These are phyloP conservation scores for Troides oblongomaculatus DNA, from an alignment of 2,888 invertebrate species.

Conservation along the genomic window DNA sequence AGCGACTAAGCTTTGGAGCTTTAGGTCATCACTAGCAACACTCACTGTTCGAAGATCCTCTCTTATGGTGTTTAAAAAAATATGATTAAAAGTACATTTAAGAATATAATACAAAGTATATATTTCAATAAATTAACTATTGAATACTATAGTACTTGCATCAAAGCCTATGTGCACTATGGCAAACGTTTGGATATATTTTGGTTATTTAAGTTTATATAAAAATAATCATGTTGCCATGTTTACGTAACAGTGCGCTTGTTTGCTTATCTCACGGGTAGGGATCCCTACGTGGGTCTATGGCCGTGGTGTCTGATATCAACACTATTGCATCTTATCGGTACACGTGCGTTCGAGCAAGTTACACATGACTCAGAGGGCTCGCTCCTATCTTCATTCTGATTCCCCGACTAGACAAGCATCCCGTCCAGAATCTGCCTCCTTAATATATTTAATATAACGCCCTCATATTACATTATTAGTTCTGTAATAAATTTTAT, in stretches of 20 bases:
- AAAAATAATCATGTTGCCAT: slow-evolving; percentile 2
- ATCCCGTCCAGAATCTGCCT: slow-evolving; percentile 39
- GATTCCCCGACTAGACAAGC: slow-evolving; percentile 31
- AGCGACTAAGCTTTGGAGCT: too few species aligned
- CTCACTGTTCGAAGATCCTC: too few species aligned
- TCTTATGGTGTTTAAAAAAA: too few species aligned
- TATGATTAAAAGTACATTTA: too few species aligned
- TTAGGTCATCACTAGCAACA: too few species aligned
- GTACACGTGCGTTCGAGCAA: slow-evolving; percentile 29
- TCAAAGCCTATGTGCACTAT: too few species aligned
- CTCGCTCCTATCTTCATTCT: slow-evolving; percentile 30
- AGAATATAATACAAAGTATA: too few species aligned
- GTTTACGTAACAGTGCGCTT: slow-evolving; percentile 15
- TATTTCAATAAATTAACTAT: too few species aligned
- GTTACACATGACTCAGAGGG: slow-evolving; percentile 32
- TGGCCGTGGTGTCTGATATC: slow-evolving; percentile 23
- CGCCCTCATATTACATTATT: slow-evolving; percentile 59
- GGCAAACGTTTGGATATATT: background rate
- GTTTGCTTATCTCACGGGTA: slow-evolving; percentile 32
- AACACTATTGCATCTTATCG: slow-evolving; percentile 25
- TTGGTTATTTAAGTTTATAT: background rate
- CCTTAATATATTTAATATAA: slow-evolving; percentile 59
- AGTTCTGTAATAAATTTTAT: slow-evolving; percentile 53
- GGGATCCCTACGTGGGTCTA: slow-evolving; percentile 23
- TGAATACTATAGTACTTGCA: too few species aligned